Conservation (phyloP, 2,888 invertebrate species). For the Blastobasis lacticolella region DNA sequence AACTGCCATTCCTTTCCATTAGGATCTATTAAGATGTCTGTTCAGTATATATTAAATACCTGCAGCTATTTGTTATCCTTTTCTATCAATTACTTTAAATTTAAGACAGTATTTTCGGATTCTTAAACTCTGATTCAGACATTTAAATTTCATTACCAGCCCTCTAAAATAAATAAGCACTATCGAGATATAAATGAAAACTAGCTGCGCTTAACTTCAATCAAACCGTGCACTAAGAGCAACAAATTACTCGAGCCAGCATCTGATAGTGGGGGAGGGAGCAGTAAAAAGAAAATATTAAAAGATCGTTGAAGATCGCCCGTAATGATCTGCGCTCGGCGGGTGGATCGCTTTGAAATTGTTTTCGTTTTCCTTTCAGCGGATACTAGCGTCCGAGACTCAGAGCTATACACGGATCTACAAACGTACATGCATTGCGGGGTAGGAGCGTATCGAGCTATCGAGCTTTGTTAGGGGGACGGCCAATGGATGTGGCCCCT, state of each 20-base stretch:
- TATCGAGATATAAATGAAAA: neutral
- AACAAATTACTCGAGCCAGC: constrained; percentile 35
- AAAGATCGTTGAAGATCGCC: constrained; percentile 42
- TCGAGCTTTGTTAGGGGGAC: too few relatives aligned
- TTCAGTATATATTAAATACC: too few relatives aligned
- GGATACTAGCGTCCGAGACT: constrained; percentile 2
- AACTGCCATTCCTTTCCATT: too few relatives aligned
- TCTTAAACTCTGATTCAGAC: neutral
- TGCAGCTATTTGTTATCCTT: neutral
- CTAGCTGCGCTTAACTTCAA: constrained; percentile 30
- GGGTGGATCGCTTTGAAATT: constrained; percentile 42
- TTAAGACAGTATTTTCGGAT: neutral
- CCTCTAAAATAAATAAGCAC: neutral
- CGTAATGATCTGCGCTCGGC: constrained; percentile 48
- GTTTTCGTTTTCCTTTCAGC: constrained; percentile 48
- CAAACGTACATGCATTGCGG: too few relatives aligned
- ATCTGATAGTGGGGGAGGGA: constrained; percentile 27
- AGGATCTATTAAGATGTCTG: too few relatives aligned
- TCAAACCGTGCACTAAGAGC: constrained; percentile 21
- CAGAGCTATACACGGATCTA: too few relatives aligned
- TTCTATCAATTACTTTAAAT: neutral
- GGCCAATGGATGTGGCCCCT: too few relatives aligned
- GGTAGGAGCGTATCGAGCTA: too few relatives aligned
- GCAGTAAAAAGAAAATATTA: constrained; percentile 33
- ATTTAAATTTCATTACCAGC: neutral